These are phyloP conservation scores for Steatornis caripensis DNA, from an alignment of 2,113 vertebrate species.

Conservation along the genomic window DNA sequence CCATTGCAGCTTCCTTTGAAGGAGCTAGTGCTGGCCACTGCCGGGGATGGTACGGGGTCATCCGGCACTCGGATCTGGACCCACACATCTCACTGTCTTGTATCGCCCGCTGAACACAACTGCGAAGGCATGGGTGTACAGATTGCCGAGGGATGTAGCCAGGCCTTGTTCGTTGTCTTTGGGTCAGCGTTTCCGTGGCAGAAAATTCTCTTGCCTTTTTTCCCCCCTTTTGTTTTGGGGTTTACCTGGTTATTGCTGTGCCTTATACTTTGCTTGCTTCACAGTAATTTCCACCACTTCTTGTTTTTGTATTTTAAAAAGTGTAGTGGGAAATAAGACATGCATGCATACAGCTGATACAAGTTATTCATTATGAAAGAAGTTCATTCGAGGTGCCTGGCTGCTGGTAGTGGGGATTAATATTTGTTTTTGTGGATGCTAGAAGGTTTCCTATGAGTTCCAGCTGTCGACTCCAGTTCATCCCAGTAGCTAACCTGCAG, in stretches of 20 bases:
- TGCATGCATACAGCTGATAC: neutral
- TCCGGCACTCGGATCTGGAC: neutral
- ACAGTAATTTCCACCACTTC: neutral
- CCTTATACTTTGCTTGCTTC: neutral
- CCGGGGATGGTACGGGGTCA: neutral
- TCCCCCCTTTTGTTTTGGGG: neutral
- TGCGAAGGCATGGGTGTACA: neutral
- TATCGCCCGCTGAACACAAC: neutral
- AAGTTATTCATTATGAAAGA: neutral
- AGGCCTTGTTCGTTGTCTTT: neutral
- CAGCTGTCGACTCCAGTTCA: neutral
- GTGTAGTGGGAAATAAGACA: constrained; percentile 6
- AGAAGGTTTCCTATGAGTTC: neutral
- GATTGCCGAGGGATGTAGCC: neutral
- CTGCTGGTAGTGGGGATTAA: neutral
- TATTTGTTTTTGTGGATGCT: neutral
- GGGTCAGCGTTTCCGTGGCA: neutral
- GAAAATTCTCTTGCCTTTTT: neutral
- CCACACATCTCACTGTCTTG: neutral
- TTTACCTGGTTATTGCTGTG: neutral
- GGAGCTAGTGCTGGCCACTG: neutral
- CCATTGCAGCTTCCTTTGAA: neutral
- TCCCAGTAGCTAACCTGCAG: neutral
- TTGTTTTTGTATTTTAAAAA: too few relatives aligned
- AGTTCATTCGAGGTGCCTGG: neutral